Base-by-base conservation (phyloP, 2,797 vertebrate genomes). In the Anomalospiza imberbis region DNA sequence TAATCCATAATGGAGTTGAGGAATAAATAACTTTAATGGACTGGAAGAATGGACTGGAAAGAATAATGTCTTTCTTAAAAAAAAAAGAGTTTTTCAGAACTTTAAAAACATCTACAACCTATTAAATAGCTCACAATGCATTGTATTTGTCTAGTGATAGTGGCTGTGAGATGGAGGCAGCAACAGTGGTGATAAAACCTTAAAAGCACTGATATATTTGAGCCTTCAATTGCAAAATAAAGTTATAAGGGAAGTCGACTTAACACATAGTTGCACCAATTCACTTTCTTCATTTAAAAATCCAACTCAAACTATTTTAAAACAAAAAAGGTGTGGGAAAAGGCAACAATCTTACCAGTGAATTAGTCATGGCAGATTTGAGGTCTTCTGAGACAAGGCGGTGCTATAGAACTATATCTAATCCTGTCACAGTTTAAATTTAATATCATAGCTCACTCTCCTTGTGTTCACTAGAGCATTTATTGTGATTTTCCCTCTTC, bases 321-420 rank as follows among this genome's bases (percentile, higher is more conserved):
- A 70, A 74, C n/a, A 51, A 68, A 72, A 48, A 29, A 18, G 2
- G 1, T 19, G 4, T 17, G 2, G 32, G 24, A 6, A 20, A 88
- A 47, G 55, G 57, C 66, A 84, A 40, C 77, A 93, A 40, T 67
- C 54, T 88, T 89, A 79, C 72, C 73, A 81, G 82, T 62, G 84
- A 85, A 58, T 94, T 81, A 86, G 91, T 95, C 79, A 86, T 25
- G 31, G 44, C 31, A 94, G 66, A 84, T 88, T 78, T 95, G 82
- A 70, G 66, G 53, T 79, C 67, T 68, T 73, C 51, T 73, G 70
- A 73, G 55, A 45, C 34, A n/a, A n/a, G 81, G 32, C 20, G 31
- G 73, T 88, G 44, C 21, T 70, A 84, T 62, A 93, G 57, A 95
- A 50, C 29, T 70, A 32, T 53, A 91, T 73, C 42, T 93, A 88